Base-by-base conservation (phyloP, 2,797 vertebrate genomes). In the Melanotaenia trifasciata region DNA sequence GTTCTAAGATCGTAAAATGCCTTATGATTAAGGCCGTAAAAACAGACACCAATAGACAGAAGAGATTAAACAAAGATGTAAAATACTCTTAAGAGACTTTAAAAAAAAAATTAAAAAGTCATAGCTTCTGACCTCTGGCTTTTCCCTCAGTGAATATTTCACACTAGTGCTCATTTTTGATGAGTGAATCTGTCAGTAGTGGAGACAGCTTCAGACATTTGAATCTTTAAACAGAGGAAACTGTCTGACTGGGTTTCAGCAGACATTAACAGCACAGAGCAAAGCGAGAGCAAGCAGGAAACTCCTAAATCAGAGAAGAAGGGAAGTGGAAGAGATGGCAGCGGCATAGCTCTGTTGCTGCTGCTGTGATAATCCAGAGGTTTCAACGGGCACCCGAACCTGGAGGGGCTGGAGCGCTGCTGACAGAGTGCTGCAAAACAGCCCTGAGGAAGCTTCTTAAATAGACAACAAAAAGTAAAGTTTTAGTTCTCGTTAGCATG, bases 141-240 rank as follows among this genome's bases (percentile, higher is more conserved):
- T 45, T 82, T 80, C 72, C 85, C 80, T 81, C 47, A 0, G 80
- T 92, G 78, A 91, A 92, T 93, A 90, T 91, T 94, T 91, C 79
- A 91, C 9, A 89, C 66, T 54, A 0, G 54, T 16, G 69, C 80
- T 87, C 83, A 75, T 86, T 86, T 92, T 85, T 91, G 90, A 91
- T 2, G 24, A 76, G 83, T 36, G 86, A 83, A 85, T 71, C 74
- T 84, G 90, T 89, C 87, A 84, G 84, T 36, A 22, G 75, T 32
- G 80, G 83, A 90, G 89, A 90, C 86, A 83, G 80, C 79, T 84
- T 87, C 62, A 75, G 80, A 90, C 67, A 75, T 81, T 71, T 90
- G 85, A 92, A 92, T 92, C 78, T 91, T 92, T 90, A 91, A 91
- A 89, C 73, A 85, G 89, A 84, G 89, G 89, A 91, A 92, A 90